A percentile compares a stretch with the other conserved stretches of the same genome.
Conservation (phyloP, 2,797 vertebrate species). For the Tauraco hartlaubi region DNA sequence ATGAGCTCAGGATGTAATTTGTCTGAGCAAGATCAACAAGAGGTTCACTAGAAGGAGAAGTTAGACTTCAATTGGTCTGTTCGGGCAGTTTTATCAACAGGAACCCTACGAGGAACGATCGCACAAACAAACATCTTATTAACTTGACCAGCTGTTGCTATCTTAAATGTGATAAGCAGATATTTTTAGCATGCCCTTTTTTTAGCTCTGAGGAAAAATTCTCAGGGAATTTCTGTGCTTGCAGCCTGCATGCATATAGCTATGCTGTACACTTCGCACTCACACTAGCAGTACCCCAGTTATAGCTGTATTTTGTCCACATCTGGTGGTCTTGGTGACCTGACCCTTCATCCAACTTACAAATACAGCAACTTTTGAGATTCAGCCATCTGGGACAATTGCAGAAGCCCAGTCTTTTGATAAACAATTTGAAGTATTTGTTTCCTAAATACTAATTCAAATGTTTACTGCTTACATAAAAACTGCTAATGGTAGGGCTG, state of each 20-base stretch:
- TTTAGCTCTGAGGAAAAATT: not conserved
- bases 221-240: not conserved
- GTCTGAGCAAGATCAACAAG: not conserved
- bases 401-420: not conserved
- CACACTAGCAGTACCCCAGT: not conserved
- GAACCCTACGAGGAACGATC: not conserved
- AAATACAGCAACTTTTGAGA: not conserved
- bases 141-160: not conserved
- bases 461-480: not conserved
- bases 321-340: not conserved
- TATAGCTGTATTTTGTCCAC: not conserved
- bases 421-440: constrained; percentile 48
- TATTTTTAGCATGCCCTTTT: not conserved
- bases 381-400: not conserved
- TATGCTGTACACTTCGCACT: not conserved
- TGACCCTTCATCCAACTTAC: not conserved
- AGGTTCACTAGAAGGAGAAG: not conserved
- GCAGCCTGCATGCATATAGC: not conserved
- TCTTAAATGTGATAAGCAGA: not conserved
- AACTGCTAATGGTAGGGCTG: not conserved
- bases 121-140: not conserved
- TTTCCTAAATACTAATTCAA: constrained; percentile 21
- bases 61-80: not conserved
- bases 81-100: not conserved
- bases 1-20: not conserved